Conservation (phyloP, 2,113 vertebrate genomes). For the Dolichotis patagonum region DNA sequence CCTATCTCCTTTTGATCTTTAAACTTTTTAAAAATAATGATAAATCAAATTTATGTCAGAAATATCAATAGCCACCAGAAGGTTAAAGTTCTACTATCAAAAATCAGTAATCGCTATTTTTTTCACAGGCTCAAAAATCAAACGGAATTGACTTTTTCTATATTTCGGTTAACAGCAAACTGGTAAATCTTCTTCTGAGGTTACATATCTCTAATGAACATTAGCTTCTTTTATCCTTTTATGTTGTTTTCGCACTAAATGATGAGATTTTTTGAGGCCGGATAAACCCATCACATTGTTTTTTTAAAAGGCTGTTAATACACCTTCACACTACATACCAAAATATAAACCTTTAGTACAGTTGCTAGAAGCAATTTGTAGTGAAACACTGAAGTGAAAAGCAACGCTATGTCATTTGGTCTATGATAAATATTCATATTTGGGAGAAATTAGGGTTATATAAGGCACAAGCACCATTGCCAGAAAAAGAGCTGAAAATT, state of each 20-base stretch:
- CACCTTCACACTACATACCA: background rate
- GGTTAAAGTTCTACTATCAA: background rate
- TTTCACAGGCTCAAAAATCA: background rate
- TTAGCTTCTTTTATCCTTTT: constrained; percentile 26
- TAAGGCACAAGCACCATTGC: background rate
- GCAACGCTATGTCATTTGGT: background rate
- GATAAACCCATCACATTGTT: background rate
- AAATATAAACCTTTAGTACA: background rate
- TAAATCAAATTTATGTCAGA: constrained; percentile 26
- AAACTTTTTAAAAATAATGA: constrained; percentile 43
- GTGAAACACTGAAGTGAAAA: constrained; percentile 16
- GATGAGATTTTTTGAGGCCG: background rate
- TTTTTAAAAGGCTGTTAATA: background rate
- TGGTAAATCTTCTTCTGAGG: background rate
- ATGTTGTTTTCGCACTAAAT: background rate
- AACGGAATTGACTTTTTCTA: background rate
- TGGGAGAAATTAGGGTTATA: background rate
- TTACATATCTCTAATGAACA: background rate
- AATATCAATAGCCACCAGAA: background rate
- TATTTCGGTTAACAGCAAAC: background rate
- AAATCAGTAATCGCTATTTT: background rate
- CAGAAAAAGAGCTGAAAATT: background rate
- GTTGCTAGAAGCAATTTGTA: constrained; percentile 14
- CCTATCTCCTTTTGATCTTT: background rate
- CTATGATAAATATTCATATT: background rate